A percentile compares a stretch with the other conserved stretches of the same genome.
Evolutionary conservation across 2,888 invertebrate species (phyloP).

Genomic region (Latheticus oryzae): DNA sequence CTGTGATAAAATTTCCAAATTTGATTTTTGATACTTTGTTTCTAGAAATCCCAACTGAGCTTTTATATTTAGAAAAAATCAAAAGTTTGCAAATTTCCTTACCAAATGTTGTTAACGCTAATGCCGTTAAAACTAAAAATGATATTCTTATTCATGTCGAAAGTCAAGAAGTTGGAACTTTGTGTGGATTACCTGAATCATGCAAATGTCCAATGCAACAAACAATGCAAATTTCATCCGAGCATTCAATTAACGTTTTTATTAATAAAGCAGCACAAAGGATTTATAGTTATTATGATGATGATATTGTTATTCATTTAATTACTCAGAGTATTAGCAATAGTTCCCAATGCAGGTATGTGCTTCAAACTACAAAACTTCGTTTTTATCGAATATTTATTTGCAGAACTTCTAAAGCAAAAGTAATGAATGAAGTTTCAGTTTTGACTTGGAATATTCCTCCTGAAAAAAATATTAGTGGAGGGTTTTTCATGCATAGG

Average conservation of each 20-base stretch:
- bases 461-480: constrained; percentile 43
- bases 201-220: constrained; percentile 60
- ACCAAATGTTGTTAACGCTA: constrained; percentile 52
- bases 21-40: constrained; percentile 23
- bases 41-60: constrained; percentile 56
- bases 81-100: constrained; percentile 55
- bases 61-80: constrained; percentile 61
- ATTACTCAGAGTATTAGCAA: constrained; percentile 59
- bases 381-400: neutral
- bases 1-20: constrained; percentile 8
- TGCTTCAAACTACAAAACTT: neutral
- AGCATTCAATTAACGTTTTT: constrained; percentile 53
- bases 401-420: constrained; percentile 47
- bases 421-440: constrained; percentile 52
- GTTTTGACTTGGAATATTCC: constrained; percentile 55
- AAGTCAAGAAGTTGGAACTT: constrained; percentile 52
- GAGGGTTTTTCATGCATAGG: constrained; percentile 48
- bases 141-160: constrained; percentile 55
- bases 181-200: constrained; percentile 54
- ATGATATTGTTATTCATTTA: constrained; percentile 54
- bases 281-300: constrained; percentile 58
- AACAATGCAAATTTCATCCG: constrained; percentile 57
- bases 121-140: constrained; percentile 49
- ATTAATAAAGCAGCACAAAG: constrained; percentile 56
- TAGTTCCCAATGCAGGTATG: constrained; percentile 53